These are phyloP conservation scores for Hoplostethus atlanticus DNA, from an alignment of 2,797 vertebrate species.

Conservation along the genomic window DNA sequence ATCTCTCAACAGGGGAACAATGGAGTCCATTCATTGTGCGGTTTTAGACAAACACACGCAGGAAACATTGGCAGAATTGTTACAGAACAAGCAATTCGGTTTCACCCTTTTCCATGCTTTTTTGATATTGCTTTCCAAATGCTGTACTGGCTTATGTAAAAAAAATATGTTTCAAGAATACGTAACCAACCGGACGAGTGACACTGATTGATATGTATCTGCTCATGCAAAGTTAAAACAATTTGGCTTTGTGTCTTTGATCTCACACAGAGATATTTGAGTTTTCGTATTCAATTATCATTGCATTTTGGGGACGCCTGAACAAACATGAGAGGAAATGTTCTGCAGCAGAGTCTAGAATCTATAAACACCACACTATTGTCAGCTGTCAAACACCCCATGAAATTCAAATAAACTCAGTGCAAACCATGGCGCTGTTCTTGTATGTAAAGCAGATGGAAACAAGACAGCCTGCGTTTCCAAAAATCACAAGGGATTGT, in stretches of 20 bases:
- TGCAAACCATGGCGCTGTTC: conserved; percentile 63
- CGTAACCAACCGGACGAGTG: background rate
- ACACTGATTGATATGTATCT: conserved; percentile 60
- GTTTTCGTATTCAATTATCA: conserved; percentile 37
- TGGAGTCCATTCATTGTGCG: conserved; percentile 15
- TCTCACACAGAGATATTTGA: conserved; percentile 59
- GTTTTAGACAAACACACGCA: conserved; percentile 22
- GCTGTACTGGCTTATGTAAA: conserved; percentile 45
- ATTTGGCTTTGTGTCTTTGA: conserved; percentile 66
- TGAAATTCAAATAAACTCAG: conserved; percentile 80
- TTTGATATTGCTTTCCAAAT: background rate
- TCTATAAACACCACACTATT: conserved; percentile 69
- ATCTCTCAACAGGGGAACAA: background rate
- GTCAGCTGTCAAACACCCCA: conserved; percentile 79
- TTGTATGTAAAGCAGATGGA: conserved; percentile 75
- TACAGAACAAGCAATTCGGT: conserved; percentile 42
- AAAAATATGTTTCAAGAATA: conserved; percentile 34
- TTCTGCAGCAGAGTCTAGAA: conserved; percentile 53
- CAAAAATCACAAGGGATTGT: conserved; percentile 70
- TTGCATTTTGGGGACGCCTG: conserved; percentile 53
- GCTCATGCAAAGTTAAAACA: conserved; percentile 56
- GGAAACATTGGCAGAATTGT: conserved; percentile 29
- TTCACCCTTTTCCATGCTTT: conserved; percentile 19
- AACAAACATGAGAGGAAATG: conserved; percentile 74
- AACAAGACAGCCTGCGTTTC: conserved; percentile 58